Percentiles rank a stretch among this genome's conserved stretches.
Conservation (phyloP, 2,113 vertebrate genomes). For the Dicrurus megarhynchus region DNA sequence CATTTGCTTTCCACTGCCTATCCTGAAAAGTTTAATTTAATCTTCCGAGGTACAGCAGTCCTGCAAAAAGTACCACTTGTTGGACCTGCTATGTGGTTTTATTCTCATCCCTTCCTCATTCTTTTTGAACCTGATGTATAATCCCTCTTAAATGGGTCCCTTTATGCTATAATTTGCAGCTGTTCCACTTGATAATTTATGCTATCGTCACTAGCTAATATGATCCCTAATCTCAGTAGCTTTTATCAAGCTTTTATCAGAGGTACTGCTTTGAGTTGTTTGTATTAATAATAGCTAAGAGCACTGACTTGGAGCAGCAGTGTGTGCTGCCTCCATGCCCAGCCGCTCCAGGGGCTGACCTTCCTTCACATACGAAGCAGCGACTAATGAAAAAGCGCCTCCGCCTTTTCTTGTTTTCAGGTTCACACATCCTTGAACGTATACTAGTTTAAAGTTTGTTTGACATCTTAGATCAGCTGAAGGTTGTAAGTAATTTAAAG, state of each 20-base stretch:
- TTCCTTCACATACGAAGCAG: background rate
- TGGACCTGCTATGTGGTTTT: background rate
- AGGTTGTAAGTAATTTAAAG: conserved; percentile 72
- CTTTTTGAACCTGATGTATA: background rate
- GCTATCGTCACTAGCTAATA: background rate
- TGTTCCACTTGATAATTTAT: conserved; percentile 10
- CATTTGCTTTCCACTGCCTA: background rate
- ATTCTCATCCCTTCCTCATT: background rate
- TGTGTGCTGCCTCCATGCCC: background rate
- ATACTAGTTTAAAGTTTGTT: conserved; percentile 69
- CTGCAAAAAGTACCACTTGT: background rate
- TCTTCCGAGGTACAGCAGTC: background rate
- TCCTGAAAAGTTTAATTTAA: background rate
- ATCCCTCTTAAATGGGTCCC: background rate
- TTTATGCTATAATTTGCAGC: background rate
- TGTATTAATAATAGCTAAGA: conserved; percentile 17
- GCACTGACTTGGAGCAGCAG: background rate
- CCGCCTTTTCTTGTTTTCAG: conserved; percentile 50
- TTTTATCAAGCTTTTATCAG: conserved; percentile 40
- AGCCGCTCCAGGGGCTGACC: background rate
- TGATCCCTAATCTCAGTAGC: conserved; percentile 15
- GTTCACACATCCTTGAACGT: conserved; percentile 63
- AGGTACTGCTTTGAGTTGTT: conserved; percentile 12
- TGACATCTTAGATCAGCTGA: conserved; percentile 72
- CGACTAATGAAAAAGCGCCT: background rate